Evolutionary conservation across 2,888 invertebrate species (phyloP).

Genomic region (Miltochrista miniata): DNA sequence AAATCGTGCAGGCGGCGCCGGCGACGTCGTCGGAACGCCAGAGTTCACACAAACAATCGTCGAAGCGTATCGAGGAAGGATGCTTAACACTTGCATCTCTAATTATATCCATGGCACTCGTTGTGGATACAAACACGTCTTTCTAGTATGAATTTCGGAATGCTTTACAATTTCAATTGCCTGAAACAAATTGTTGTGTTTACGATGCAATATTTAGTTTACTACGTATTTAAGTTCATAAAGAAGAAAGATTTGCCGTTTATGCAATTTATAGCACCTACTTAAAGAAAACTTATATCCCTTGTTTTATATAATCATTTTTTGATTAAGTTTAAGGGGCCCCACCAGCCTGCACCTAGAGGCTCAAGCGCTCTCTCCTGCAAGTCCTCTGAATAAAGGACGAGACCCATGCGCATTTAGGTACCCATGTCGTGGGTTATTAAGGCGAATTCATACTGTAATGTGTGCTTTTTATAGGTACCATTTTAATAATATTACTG

Average conservation of each 20-base stretch:
- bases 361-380: too few relatives aligned
- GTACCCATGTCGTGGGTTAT: too few relatives aligned
- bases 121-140: slow-evolving; percentile 68
- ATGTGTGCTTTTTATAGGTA: too few relatives aligned
- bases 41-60: slow-evolving; percentile 67
- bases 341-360: too few relatives aligned
- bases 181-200: slow-evolving; percentile 29
- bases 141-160: slow-evolving; percentile 39
- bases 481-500: too few relatives aligned
- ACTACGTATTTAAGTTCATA: not conserved
- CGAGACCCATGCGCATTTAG: too few relatives aligned
- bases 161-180: slow-evolving; percentile 24
- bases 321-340: too few relatives aligned
- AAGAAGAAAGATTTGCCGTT: not conserved
- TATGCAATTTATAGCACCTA: too few relatives aligned
- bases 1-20: slow-evolving; percentile 79
- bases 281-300: too few relatives aligned
- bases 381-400: too few relatives aligned
- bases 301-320: too few relatives aligned
- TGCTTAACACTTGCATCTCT: slow-evolving; percentile 79
- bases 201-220: slow-evolving; percentile 22
- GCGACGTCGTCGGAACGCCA: slow-evolving; percentile 73
- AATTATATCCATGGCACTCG: slow-evolving; percentile 73
- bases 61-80: slow-evolving; percentile 78
- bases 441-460: too few relatives aligned